Base-by-base conservation (phyloP, 2,888 invertebrate genomes). In the Epicampocera succincta region DNA sequence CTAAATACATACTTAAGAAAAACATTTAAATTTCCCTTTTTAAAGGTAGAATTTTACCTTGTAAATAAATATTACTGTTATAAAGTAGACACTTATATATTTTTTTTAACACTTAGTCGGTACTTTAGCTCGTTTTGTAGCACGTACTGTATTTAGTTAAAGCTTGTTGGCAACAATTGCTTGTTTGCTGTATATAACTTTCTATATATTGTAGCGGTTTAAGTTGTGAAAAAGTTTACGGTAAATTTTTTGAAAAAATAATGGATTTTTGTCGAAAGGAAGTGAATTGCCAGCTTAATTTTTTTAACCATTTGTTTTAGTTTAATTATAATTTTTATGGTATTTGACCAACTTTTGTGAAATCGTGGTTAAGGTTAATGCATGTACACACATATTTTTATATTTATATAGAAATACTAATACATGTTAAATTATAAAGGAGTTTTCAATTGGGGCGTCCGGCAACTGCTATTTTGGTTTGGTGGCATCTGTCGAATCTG, bases 71-170 rank as follows among this genome's bases (percentile, higher is more conserved):
- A n/a, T 42, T 73, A 52, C 44, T 54, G 63, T 73, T 73, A 46
- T 54, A 33, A 66, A 17, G 19, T 13, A 33, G 46, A 12, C 40
- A 25, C 25, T 50, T 63, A 25, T 71, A n/a, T 48, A 50, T 4
- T 40, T 68, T 44, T 29, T 12, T 12, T 13, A 15, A 21, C 17
- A 5, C 9, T 40, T 25, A 13, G 50, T 40, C 15, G 15, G 12
- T 52, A 13, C 46, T 40, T 13, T 42, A 50, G 25, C n/a, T 54
- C 63, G 44, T 21, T 69, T 33, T 74, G 42, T 11, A 58, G 74
- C 80, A 80, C 80, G 80, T 80, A 74, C 80, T 80, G 56, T 74
- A 69, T 74, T 80, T 69, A 56, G 74, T 63, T 44, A 74, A 69
- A 58, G 25, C n/a, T n/a, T n/a, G n/a, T n/a, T n/a, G n/a, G n/a